A percentile compares a stretch with the other conserved stretches of the same genome.
Conservation (phyloP, 2,113 vertebrate species). For the Antechinus flavipes region DNA sequence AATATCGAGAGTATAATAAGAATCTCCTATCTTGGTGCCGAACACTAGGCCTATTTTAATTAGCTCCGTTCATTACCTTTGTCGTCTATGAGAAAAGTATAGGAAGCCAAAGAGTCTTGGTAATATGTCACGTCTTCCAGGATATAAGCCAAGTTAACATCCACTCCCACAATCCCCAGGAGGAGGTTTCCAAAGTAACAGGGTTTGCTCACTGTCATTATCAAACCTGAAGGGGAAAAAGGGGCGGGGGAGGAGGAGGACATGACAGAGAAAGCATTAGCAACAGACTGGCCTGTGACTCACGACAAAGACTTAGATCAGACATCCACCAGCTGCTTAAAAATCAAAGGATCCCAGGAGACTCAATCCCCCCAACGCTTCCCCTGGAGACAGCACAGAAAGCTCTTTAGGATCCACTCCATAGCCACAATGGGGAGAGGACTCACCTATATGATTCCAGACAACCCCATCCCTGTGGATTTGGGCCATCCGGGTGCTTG, state of each 20-base stretch:
- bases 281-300: background rate
- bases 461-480: background rate
- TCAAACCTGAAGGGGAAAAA: conserved; percentile 88
- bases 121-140: conserved; percentile 99
- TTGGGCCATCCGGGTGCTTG: background rate
- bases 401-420: background rate
- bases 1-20: fast-evolving
- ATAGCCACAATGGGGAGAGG: background rate
- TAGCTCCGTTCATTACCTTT: conserved; percentile 89
- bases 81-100: conserved; percentile 99
- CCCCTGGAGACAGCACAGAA: background rate
- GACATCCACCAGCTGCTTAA: background rate
- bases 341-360: background rate
- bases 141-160: conserved; percentile 98
- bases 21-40: background rate
- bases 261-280: background rate
- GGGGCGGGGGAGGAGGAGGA: background rate
- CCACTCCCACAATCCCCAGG: conserved; percentile 97
- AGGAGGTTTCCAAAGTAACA: conserved; percentile 99
- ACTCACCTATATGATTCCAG: background rate
- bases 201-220: conserved; percentile 98
- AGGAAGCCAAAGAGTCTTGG: conserved; percentile 97
- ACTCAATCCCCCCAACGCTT: background rate
- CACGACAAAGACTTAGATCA: fast-evolving
- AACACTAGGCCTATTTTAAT: background rate